Conservation (phyloP, 2,113 vertebrate genomes). For the Ondatra zibethicus region DNA sequence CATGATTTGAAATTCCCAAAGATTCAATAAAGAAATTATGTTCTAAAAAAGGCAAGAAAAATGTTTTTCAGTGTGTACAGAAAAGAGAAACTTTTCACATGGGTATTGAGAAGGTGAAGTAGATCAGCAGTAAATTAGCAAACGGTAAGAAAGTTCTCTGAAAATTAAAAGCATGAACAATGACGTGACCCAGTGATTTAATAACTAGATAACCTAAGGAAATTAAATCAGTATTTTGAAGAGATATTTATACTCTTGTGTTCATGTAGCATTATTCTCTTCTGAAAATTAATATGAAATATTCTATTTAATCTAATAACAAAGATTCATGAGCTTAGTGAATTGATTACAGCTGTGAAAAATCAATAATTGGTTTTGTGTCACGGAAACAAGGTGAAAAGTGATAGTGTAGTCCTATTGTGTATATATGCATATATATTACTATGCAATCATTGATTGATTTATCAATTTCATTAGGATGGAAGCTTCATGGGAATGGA, state of each 20-base stretch:
- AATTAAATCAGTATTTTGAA: conserved; percentile 27
- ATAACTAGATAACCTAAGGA: not conserved
- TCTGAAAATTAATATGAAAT: conserved; percentile 52
- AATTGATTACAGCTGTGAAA: conserved; percentile 45
- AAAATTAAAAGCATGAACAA: not conserved
- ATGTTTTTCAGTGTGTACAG: not conserved
- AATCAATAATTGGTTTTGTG: conserved; percentile 32
- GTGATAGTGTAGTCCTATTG: not conserved
- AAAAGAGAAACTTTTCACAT: not conserved
- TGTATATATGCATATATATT: not conserved
- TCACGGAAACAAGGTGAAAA: not conserved
- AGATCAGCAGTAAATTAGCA: not conserved
- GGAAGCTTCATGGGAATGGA: not conserved
- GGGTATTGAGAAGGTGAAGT: not conserved
- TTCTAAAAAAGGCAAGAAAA: conserved; percentile 14
- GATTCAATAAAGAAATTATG: not conserved
- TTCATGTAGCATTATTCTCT: conserved; percentile 7
- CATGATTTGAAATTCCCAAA: not conserved
- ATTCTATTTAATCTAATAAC: conserved; percentile 50
- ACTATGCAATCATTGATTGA: not conserved
- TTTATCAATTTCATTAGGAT: conserved; percentile 17
- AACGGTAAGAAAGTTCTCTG: not conserved
- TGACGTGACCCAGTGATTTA: not conserved
- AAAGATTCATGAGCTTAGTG: conserved; percentile 28
- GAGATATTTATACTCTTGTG: not conserved